Evolutionary conservation across 2,113 vertebrate species (phyloP).

Genomic region (Poeciliopsis occidentalis): DNA sequence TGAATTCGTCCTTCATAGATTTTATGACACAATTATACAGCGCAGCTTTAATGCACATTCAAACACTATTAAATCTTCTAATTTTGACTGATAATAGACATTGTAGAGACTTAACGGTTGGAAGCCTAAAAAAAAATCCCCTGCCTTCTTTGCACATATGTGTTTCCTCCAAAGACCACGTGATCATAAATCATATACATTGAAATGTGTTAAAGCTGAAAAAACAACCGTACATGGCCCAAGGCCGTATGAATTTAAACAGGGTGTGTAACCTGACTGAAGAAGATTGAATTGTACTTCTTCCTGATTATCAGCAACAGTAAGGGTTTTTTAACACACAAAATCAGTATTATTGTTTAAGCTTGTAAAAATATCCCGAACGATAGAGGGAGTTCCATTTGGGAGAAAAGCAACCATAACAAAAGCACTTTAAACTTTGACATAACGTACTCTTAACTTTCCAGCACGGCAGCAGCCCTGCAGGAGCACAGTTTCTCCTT

Average conservation of each 20-base stretch:
- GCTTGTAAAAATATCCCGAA: slow-evolving; percentile 64
- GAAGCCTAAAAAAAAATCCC: background rate
- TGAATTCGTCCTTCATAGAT: background rate
- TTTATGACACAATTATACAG: background rate
- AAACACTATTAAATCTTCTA: background rate
- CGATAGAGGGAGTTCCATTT: slow-evolving; percentile 51
- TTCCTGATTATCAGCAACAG: slow-evolving; percentile 57
- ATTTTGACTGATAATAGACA: slow-evolving; percentile 9
- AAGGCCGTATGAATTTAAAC: slow-evolving; percentile 31
- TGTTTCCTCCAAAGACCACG: slow-evolving; percentile 31
- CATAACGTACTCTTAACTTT: slow-evolving; percentile 66
- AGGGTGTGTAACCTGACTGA: slow-evolving; percentile 9
- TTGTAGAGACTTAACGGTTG: background rate
- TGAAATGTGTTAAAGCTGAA: slow-evolving; percentile 66
- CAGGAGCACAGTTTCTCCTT: slow-evolving; percentile 50
- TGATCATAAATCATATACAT: slow-evolving; percentile 54
- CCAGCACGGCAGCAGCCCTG: slow-evolving; percentile 51
- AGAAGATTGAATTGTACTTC: slow-evolving; percentile 20
- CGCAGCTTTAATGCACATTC: background rate
- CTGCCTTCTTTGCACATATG: slow-evolving; percentile 7
- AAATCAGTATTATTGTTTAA: slow-evolving; percentile 64
- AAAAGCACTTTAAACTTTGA: slow-evolving; percentile 49
- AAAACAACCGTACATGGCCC: slow-evolving; percentile 50
- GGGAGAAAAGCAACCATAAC: slow-evolving; percentile 49
- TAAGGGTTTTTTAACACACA: slow-evolving; percentile 24